Percentiles rank a stretch among this genome's conserved stretches.
phyloP scores from a whole-genome alignment of 1,140 invertebrate genomes.

The Camponotus floridanus region DNA sequence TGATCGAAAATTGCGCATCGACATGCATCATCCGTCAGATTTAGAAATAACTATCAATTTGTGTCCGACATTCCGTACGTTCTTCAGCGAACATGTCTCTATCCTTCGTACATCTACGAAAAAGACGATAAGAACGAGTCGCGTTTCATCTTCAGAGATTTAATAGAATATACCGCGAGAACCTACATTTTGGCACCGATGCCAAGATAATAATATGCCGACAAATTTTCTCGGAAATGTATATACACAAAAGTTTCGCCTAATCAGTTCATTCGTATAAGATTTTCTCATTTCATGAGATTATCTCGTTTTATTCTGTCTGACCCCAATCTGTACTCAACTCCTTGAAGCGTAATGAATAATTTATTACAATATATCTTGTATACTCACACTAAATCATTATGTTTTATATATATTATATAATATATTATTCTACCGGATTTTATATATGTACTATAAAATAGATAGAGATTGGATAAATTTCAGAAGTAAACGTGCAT shows the following conservation, averaged over 20 bases:
- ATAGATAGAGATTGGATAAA: no score
- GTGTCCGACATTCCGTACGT: neutral
- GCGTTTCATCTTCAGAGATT: constrained; percentile 19
- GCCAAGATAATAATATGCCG: constrained; percentile 13
- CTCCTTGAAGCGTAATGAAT: no score
- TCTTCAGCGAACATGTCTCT: neutral
- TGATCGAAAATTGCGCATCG: neutral
- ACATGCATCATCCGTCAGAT: constrained; percentile 10
- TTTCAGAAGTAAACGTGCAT: neutral
- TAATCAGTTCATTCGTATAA: neutral
- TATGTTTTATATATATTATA: constrained; percentile 1
- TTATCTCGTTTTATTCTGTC: no score
- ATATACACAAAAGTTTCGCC: neutral
- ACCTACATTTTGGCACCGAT: constrained; percentile 19
- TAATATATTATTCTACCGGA: neutral
- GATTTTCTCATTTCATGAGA: neutral
- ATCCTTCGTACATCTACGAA: neutral
- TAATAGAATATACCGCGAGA: constrained; percentile 20
- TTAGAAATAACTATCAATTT: constrained; percentile 15
- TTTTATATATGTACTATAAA: no score
- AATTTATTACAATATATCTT: neutral
- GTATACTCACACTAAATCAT: neutral
- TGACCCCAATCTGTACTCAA: no score
- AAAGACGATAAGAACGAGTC: neutral
- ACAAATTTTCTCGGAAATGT: constrained; percentile 13